Base-by-base conservation (phyloP, 2,797 vertebrate genomes). In the Falco berigora region DNA sequence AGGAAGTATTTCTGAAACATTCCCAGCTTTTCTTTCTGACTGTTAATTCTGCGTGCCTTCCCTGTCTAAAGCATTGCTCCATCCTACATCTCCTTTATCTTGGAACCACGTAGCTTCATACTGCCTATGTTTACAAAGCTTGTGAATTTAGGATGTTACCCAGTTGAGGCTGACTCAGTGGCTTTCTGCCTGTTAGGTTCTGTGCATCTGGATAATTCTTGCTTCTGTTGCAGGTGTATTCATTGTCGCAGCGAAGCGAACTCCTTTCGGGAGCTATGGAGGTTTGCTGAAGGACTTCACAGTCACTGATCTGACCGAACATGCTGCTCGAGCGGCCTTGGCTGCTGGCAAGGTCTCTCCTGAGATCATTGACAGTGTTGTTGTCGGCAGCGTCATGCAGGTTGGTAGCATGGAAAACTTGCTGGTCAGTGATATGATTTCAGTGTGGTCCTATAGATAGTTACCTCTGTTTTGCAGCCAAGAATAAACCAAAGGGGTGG, bases 351-450 rank as follows among this genome's bases (percentile, higher is more conserved):
- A 98, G 17, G 97, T 99, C 18, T 96, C 98, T 9, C 98, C 99
- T 3, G 99, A 99, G 95, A 96, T 98, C 9, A 58, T 99, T 5
- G 98, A 99, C 97, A 99, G 99, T 24, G 98, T 99, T 58, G 83
- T 99, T 7, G 91, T 99, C 12, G 99, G 99, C 85, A 99, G 98
- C 21, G 99, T 99, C 95, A 98, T 98, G 77, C 99, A 99, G 99
- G 99, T 99, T 30, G 90, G 98, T 95, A 3, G 40, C 34, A 20
- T 5, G 58, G 36, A 32, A 17, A 25, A 44, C 13, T 62, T 40
- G 10, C 62, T 59, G 59, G 23, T 28, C 1, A 0, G 34, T 34
- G 42, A 20, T 42, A 42, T 76, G 68, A 3, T 77, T 84, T 73
- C 34, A 0, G 4, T 7, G 19, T 9, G 34, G 71, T 83, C 64